Conservation (phyloP, 2,888 invertebrate genomes). For the Dromius quadrimaculatus region DNA sequence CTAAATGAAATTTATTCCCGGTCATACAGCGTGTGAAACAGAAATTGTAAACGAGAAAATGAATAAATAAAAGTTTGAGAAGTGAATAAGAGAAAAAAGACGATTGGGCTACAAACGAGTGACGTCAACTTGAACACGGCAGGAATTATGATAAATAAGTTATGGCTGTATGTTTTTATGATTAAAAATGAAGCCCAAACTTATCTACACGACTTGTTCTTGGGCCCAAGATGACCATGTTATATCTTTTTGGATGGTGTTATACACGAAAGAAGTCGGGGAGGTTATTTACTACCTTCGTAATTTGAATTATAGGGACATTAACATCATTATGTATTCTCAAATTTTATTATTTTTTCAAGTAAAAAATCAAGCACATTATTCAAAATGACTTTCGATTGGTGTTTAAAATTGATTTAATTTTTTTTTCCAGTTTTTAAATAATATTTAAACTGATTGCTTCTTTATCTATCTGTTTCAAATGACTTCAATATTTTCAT, state of each 20-base stretch:
- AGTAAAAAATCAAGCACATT: no score
- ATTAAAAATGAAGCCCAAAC: conserved; percentile 62
- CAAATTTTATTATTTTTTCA: no score
- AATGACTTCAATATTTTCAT: no score
- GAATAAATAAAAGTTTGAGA: conserved; percentile 42
- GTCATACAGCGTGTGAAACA: conserved; percentile 38
- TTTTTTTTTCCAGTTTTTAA: no score
- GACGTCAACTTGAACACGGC: conserved; percentile 39
- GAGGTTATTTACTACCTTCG: neutral
- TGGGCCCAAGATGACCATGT: neutral
- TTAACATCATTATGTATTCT: no score
- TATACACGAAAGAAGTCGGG: conserved; percentile 6
- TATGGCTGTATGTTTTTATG: conserved; percentile 62
- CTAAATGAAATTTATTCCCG: conserved; percentile 37
- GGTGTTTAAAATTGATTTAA: no score
- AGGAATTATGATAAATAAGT: conserved; percentile 60
- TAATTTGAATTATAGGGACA: no score
- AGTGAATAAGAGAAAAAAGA: conserved; percentile 32
- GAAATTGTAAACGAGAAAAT: conserved; percentile 34
- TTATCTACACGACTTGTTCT: conserved; percentile 54
- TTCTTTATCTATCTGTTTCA: no score
- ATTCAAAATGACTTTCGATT: no score
- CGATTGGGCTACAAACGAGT: conserved; percentile 30
- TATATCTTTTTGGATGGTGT: conserved; percentile 17
- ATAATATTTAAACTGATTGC: no score